phyloP scores from a whole-genome alignment of 2,113 vertebrate genomes.

The Pristiophorus japonicus region DNA sequence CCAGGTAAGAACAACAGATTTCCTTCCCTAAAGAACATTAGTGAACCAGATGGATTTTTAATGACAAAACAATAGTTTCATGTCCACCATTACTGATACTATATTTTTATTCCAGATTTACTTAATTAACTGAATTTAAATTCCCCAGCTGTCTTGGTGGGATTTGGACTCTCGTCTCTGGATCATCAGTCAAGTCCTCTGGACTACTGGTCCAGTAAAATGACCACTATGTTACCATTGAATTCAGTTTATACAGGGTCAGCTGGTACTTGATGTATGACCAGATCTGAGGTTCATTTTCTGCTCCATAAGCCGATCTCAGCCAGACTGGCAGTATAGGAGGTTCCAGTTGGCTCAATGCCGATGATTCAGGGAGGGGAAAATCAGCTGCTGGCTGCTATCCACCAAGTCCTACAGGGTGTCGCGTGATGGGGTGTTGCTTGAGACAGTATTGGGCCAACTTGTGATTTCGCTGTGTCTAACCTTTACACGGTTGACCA shows the following conservation, averaged over 20 bases:
- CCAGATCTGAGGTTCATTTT: neutral
- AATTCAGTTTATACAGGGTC: neutral
- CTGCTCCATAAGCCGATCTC: neutral
- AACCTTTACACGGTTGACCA: neutral
- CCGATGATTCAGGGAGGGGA: neutral
- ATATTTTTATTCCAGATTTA: too few relatives aligned
- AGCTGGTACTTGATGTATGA: neutral
- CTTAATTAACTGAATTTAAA: too few relatives aligned
- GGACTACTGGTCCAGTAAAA: too few relatives aligned
- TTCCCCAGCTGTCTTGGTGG: too few relatives aligned
- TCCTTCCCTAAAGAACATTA: too few relatives aligned
- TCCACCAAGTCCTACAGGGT: neutral
- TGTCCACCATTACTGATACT: too few relatives aligned
- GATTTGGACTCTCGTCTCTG: too few relatives aligned
- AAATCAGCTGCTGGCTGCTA: neutral
- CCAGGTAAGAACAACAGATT: too few relatives aligned
- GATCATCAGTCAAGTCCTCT: too few relatives aligned
- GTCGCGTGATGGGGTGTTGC: neutral
- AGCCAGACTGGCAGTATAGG: neutral
- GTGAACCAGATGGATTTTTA: too few relatives aligned
- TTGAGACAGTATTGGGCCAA: neutral
- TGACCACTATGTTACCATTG: too few relatives aligned
- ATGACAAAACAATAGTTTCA: too few relatives aligned
- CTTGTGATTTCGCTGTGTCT: neutral
- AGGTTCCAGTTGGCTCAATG: neutral